phyloP scores from a whole-genome alignment of 2,888 invertebrate species.

The Noctua janthina region DNA sequence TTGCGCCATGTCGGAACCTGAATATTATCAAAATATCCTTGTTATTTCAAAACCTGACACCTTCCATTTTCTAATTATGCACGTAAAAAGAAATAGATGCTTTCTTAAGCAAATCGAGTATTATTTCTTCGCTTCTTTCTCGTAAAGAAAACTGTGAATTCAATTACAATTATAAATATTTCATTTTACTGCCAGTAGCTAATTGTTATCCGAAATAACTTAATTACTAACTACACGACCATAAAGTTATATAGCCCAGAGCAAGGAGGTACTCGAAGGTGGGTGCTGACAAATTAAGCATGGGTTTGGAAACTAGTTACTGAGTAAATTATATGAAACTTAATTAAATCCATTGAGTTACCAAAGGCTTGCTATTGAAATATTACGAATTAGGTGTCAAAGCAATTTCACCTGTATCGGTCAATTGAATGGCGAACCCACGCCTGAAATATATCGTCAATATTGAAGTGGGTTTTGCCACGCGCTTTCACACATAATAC shows the following conservation, averaged over 20 bases:
- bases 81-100: background rate
- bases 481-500: conserved; percentile 5
- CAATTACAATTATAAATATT: background rate
- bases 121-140: background rate
- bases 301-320: conserved; percentile 23
- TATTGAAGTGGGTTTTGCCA: conserved; percentile 17
- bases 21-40: conserved; percentile 2
- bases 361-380: conserved; percentile 12
- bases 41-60: conserved; percentile 11
- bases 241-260: background rate
- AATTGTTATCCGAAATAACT: conserved; percentile 8
- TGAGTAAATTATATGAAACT: background rate
- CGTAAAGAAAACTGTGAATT: background rate
- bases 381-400: conserved; percentile 32
- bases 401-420: conserved; percentile 33
- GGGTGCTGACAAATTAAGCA: background rate
- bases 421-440: conserved; percentile 30
- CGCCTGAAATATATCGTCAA: conserved; percentile 22
- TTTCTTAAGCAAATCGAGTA: background rate
- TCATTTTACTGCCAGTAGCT: background rate
- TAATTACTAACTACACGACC: conserved; percentile 14
- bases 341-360: conserved; percentile 21
- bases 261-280: conserved; percentile 13
- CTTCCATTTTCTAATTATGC: background rate
- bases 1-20: background rate